These are phyloP conservation scores for Tupaia tana DNA, from an alignment of 2,113 vertebrate species.

Conservation along the genomic window DNA sequence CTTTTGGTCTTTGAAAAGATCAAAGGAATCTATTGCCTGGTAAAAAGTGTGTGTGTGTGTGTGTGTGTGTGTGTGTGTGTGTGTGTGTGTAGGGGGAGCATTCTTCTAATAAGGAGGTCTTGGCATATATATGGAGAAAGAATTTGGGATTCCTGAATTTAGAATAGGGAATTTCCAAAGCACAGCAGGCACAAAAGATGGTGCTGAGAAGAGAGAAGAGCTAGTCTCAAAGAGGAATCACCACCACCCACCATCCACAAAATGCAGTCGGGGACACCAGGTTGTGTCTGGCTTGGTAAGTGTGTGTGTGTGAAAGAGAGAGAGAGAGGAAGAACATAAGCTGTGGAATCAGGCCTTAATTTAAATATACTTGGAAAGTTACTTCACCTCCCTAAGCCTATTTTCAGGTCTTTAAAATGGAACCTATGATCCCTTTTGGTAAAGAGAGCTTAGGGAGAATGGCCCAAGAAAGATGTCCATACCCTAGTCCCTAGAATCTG, in stretches of 20 bases:
- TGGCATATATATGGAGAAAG: background rate
- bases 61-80: background rate
- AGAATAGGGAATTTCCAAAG: slow-evolving; percentile 6
- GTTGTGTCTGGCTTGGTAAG: background rate
- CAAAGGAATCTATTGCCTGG: slow-evolving; percentile 47
- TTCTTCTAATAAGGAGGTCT: background rate
- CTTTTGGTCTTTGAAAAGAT: slow-evolving; percentile 61
- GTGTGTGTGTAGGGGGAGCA: background rate
- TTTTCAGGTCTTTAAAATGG: background rate
- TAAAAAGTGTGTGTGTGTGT: background rate
- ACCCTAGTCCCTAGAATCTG: background rate
- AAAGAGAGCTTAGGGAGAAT: background rate
- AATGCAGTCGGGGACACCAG: background rate
- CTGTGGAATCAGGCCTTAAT: background rate
- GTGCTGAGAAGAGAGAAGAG: background rate
- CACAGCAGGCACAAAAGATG: background rate
- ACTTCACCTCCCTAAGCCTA: background rate
- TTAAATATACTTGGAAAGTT: background rate
- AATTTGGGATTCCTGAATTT: slow-evolving; percentile 48
- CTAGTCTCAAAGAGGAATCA: background rate
- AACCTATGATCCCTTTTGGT: background rate
- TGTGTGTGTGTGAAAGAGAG: background rate
- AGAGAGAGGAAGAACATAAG: background rate
- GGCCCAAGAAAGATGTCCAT: background rate
- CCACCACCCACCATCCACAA: background rate